A percentile compares a stretch with the other conserved stretches of the same genome.
Conservation (phyloP, 2,113 vertebrate genomes). For the Sinosuthora webbiana region DNA sequence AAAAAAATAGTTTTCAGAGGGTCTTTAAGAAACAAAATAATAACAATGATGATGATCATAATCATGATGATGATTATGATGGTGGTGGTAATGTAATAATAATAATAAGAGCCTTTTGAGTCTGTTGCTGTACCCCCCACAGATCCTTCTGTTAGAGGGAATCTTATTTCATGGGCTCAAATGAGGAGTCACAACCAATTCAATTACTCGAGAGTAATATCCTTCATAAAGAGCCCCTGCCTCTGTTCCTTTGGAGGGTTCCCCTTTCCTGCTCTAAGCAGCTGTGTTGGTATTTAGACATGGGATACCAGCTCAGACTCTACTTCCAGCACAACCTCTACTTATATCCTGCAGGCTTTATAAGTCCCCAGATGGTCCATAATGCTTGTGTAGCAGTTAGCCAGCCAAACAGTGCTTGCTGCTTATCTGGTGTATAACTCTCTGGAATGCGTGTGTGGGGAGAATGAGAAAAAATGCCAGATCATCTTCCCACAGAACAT, state of each 20-base stretch:
- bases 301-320: constrained; percentile 59
- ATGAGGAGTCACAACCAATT: constrained; percentile 30
- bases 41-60: neutral
- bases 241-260: constrained; percentile 16
- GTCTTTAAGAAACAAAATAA: constrained; percentile 5
- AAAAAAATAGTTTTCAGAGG: neutral
- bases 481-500: constrained; percentile 69
- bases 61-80: neutral
- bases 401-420: constrained; percentile 51
- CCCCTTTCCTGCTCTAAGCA: constrained; percentile 56
- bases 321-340: constrained; percentile 46
- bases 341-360: constrained; percentile 35
- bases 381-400: neutral
- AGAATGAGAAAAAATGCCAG: constrained; percentile 63
- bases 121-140: neutral
- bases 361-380: constrained; percentile 65
- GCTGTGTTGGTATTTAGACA: constrained; percentile 68
- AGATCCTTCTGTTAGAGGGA: neutral
- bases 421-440: constrained; percentile 64
- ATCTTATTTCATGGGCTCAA: constrained; percentile 48
- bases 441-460: constrained; percentile 52
- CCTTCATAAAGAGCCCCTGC: constrained; percentile 11
- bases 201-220: constrained; percentile 47
- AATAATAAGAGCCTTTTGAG: neutral
- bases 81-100: neutral